Conservation (phyloP, 2,797 vertebrate species). For the Girardinus metallicus region DNA sequence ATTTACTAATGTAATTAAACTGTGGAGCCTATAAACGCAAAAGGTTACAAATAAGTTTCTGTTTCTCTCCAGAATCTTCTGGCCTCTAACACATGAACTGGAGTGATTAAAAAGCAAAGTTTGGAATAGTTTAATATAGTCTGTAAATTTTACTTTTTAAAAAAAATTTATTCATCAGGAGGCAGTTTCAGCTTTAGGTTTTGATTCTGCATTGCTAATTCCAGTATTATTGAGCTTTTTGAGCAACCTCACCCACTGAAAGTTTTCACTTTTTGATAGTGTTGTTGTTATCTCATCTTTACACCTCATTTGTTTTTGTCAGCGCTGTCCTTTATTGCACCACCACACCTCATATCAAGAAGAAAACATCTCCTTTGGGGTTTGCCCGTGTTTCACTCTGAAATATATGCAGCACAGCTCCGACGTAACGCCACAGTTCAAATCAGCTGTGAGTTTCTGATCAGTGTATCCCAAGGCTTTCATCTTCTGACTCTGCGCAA, state of each 20-base stretch:
- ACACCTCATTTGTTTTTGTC: conserved; percentile 21
- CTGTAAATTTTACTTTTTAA: not conserved
- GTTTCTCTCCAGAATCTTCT: not conserved
- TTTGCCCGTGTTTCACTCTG: not conserved
- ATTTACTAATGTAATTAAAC: not conserved
- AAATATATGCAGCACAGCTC: not conserved
- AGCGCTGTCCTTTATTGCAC: conserved; percentile 2
- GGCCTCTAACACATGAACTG: not conserved
- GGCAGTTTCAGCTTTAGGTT: not conserved
- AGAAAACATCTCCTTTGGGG: not conserved
- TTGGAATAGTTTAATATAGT: not conserved
- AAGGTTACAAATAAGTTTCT: not conserved
- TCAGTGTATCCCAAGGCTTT: not conserved
- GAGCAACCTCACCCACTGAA: conserved; percentile 7
- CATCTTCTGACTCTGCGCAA: not conserved
- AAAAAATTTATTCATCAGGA: not conserved
- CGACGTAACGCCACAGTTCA: not conserved
- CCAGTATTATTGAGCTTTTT: not conserved
- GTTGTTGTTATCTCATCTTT: conserved; percentile 25
- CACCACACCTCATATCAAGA: not conserved
- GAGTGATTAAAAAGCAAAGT: not conserved
- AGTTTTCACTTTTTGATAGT: not conserved
- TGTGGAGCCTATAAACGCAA: not conserved
- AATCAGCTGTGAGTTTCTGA: not conserved
- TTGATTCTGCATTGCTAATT: not conserved